Evolutionary conservation across 2,113 vertebrate species (phyloP).

Genomic region (Amphilophus citrinellus): DNA sequence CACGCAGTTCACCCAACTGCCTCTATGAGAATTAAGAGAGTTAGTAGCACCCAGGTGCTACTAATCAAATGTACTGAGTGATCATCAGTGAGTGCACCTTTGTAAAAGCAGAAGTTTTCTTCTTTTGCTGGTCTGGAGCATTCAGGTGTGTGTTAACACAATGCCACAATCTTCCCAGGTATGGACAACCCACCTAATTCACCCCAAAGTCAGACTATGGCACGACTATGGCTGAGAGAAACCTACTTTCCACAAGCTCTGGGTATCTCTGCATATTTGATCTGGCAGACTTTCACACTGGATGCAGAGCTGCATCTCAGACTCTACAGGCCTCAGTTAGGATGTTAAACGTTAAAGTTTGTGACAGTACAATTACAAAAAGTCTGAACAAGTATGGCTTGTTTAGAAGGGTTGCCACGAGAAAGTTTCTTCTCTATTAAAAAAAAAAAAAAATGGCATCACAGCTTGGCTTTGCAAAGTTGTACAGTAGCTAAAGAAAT

Average conservation of each 20-base stretch:
- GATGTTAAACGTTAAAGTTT: background rate
- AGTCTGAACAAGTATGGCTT: constrained; percentile 7
- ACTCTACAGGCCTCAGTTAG: background rate
- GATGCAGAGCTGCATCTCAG: no score
- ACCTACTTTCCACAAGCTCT: no score
- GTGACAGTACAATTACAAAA: background rate
- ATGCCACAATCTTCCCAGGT: background rate
- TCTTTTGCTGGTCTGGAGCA: background rate
- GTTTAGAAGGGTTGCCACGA: background rate
- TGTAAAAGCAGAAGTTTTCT: background rate
- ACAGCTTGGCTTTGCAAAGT: background rate
- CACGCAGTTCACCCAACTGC: background rate
- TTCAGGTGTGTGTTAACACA: background rate
- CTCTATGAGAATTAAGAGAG: background rate
- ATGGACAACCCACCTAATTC: background rate
- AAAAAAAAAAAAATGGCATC: background rate
- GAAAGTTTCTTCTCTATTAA: background rate
- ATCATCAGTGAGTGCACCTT: background rate
- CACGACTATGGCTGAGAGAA: no score
- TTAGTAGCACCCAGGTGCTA: background rate
- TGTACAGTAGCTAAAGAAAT: background rate
- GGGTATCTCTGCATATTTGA: no score
- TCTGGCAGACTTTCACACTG: no score
- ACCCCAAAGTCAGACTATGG: background rate
- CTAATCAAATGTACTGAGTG: background rate